Conservation (phyloP, 1,140 invertebrate genomes). For the Lepidotrigona ventralis region DNA sequence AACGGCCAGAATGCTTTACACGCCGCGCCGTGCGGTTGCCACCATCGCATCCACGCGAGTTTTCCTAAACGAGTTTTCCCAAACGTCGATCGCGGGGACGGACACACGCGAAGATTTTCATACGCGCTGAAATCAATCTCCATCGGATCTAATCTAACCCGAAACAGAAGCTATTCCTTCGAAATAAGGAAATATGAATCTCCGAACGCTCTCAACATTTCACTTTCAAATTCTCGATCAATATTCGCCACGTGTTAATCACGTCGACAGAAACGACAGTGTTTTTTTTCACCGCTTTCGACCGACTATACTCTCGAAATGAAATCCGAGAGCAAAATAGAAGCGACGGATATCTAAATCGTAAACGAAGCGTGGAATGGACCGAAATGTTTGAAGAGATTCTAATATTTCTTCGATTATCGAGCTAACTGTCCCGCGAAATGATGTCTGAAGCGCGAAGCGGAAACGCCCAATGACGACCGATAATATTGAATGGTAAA, state of each 20-base stretch:
- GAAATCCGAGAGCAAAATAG: neutral
- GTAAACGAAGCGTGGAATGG: neutral
- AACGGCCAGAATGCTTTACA: neutral
- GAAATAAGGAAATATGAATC: too few species aligned
- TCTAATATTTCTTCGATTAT: neutral
- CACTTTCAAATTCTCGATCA: too few species aligned
- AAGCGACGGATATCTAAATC: neutral
- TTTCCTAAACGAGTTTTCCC: neutral
- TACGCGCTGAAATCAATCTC: too few species aligned
- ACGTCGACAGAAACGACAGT: too few species aligned
- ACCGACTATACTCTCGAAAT: neutral
- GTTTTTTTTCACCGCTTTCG: too few species aligned
- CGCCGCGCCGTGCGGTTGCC: too few species aligned
- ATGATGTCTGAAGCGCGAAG: neutral
- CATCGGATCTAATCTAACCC: too few species aligned
- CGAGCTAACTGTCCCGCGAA: neutral
- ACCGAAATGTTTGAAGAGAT: neutral
- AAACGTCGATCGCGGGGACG: too few species aligned
- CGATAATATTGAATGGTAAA: neutral
- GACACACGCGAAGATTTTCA: too few species aligned
- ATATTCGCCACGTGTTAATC: too few species aligned
- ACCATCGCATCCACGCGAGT: neutral
- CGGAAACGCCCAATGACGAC: neutral
- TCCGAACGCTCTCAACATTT: too few species aligned
- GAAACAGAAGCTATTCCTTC: too few species aligned